These are phyloP conservation scores for Pseudoatta argentina DNA, from an alignment of 1,140 invertebrate genomes.

Conservation along the genomic window DNA sequence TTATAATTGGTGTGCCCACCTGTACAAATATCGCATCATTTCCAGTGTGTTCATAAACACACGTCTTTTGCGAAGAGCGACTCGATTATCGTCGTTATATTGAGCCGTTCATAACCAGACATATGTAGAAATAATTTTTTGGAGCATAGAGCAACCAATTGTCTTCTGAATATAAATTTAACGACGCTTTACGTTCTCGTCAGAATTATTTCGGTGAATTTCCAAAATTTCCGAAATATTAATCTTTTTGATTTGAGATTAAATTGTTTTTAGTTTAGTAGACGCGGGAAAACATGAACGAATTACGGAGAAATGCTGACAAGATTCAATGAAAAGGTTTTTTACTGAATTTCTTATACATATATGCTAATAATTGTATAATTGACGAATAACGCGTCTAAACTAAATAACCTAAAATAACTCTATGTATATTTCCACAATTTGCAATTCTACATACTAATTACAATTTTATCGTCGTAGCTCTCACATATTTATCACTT, in stretches of 20 bases:
- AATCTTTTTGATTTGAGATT: not conserved
- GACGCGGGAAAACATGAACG: not conserved
- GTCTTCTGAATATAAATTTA: conserved; percentile 18
- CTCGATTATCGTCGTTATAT: not conserved
- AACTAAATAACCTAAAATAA: not conserved
- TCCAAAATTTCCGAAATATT: too few species aligned
- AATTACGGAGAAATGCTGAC: not conserved
- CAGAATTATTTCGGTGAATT: not conserved
- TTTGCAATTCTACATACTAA: too few species aligned
- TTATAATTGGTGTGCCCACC: conserved; percentile 57
- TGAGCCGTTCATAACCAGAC: not conserved
- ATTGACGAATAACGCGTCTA: not conserved
- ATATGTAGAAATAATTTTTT: not conserved
- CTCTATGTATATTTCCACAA: not conserved
- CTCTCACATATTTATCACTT: conserved; percentile 65
- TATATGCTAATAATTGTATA: not conserved
- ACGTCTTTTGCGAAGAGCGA: not conserved
- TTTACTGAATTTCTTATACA: not conserved
- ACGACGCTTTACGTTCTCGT: not conserved
- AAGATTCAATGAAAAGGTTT: not conserved
- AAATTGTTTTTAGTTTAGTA: not conserved
- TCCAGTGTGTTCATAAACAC: not conserved
- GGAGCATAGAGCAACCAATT: not conserved
- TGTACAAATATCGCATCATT: conserved; percentile 62
- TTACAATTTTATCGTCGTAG: conserved; percentile 7